Evolutionary conservation across 2,113 vertebrate genomes (phyloP).

Genomic region (Alethe castanea): DNA sequence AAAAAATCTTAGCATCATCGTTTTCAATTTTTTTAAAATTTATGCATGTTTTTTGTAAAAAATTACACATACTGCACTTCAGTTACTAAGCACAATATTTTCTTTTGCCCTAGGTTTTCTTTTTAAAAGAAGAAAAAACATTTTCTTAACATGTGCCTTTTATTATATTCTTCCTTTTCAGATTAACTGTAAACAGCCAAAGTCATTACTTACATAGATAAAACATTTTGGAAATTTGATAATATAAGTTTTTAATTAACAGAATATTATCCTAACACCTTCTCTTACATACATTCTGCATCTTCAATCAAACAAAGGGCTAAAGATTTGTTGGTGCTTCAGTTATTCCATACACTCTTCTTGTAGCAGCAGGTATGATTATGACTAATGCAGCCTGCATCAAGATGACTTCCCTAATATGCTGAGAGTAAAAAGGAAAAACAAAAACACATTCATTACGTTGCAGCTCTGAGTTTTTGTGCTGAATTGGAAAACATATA

Average conservation of each 20-base stretch:
- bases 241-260: neutral
- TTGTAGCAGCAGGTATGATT: neutral
- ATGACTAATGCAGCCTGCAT: slow-evolving; percentile 9
- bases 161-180: neutral
- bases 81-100: neutral
- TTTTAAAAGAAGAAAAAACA: neutral
- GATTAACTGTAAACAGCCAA: neutral
- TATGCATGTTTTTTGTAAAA: neutral
- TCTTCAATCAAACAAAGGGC: neutral
- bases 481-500: slow-evolving; percentile 38
- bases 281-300: neutral
- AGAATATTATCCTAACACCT: neutral
- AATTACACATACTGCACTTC: neutral
- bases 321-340: neutral
- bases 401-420: slow-evolving; percentile 33
- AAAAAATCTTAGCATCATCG: neutral
- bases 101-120: neutral
- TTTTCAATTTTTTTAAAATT: neutral
- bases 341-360: neutral
- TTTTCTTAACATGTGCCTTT: neutral
- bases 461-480: neutral
- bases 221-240: neutral
- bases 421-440: slow-evolving; percentile 33
- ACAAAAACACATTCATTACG: slow-evolving; percentile 1
- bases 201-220: neutral